Evolutionary conservation across 2,797 vertebrate genomes (phyloP).

Genomic region (Phataginus tricuspis): DNA sequence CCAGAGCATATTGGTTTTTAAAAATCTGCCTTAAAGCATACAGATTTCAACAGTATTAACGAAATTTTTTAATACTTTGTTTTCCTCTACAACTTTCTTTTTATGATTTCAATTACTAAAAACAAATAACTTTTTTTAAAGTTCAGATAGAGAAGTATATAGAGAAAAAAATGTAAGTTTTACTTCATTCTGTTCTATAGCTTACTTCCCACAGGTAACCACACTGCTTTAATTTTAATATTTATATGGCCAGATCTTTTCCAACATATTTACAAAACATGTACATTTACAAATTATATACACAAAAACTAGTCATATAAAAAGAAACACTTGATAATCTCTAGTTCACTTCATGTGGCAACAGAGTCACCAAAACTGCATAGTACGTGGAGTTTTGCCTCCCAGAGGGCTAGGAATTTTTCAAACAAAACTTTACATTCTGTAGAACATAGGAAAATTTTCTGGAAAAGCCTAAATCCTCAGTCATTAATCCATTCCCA

Average conservation of each 20-base stretch:
- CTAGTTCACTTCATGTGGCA: constrained; percentile 67
- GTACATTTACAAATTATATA: constrained; percentile 10
- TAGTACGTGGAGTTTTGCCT: constrained; percentile 51
- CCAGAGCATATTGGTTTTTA: background rate
- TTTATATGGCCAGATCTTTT: background rate
- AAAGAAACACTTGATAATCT: constrained; percentile 15
- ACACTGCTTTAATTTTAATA: background rate
- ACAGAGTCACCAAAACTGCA: constrained; percentile 64
- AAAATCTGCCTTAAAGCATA: constrained; percentile 26
- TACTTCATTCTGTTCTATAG: background rate
- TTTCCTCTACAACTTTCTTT: background rate
- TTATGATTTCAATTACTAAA: background rate
- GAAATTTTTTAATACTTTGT: background rate
- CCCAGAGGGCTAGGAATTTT: constrained; percentile 37
- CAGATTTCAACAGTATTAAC: constrained; percentile 20
- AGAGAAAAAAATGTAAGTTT: constrained; percentile 8
- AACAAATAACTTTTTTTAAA: background rate
- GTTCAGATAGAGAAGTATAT: background rate
- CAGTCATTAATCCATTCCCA: constrained; percentile 59
- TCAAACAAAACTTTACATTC: constrained; percentile 64
- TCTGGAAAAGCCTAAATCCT: constrained; percentile 45
- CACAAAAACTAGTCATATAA: background rate
- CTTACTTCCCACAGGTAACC: background rate
- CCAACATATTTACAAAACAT: constrained; percentile 13
- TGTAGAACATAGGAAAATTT: constrained; percentile 62